These are phyloP conservation scores for Melopsittacus undulatus DNA, from an alignment of 2,797 vertebrate genomes.

Conservation along the genomic window DNA sequence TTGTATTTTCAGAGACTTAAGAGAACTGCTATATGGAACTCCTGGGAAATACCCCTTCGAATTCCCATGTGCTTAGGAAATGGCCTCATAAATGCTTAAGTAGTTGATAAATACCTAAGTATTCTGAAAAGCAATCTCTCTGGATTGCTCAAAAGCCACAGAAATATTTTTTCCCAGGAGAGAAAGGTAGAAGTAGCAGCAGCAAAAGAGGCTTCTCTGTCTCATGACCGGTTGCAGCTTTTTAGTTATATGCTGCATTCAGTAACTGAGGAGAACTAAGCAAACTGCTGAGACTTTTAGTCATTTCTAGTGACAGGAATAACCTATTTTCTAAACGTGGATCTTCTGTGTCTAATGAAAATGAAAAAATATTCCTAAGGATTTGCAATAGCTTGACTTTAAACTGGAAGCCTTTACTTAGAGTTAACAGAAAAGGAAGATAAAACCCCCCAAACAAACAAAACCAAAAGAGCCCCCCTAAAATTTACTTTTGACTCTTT, in stretches of 20 bases:
- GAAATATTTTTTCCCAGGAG: neutral
- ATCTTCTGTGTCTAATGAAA: neutral
- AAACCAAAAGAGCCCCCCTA: neutral
- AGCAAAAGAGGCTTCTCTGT: neutral
- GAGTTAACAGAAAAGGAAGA: neutral
- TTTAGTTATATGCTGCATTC: neutral
- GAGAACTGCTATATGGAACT: neutral
- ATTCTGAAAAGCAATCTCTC: neutral
- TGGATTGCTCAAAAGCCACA: neutral
- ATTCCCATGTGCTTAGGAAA: conserved; percentile 9
- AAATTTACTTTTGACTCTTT: neutral
- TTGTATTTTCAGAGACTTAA: conserved; percentile 4
- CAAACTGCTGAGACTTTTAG: neutral
- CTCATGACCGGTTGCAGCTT: neutral
- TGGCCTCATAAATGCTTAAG: conserved; percentile 30
- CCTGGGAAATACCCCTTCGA: conserved; percentile 27
- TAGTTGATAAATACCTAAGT: conserved; percentile 17
- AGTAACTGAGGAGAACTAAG: neutral
- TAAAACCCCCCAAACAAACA: neutral
- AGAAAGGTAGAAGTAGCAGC: neutral
- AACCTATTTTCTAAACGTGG: neutral
- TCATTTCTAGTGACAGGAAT: neutral
- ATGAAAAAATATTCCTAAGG: neutral
- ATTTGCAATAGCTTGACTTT: neutral
- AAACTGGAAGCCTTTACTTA: neutral